These are phyloP conservation scores for Vannuccia rotundouncinata DNA, from an alignment of 2,888 invertebrate species.

Conservation along the genomic window DNA sequence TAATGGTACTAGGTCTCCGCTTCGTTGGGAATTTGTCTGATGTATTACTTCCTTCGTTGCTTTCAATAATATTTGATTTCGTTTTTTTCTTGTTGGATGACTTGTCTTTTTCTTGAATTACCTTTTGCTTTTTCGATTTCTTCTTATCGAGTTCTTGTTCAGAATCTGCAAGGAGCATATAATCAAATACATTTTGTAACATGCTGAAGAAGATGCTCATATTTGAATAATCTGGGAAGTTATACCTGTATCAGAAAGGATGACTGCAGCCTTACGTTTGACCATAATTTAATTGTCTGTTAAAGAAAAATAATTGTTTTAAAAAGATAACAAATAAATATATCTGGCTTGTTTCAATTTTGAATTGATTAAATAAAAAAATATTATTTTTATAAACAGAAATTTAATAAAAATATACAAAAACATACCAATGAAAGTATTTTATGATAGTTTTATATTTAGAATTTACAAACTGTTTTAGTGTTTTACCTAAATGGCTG, in stretches of 20 bases:
- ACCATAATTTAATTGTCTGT: neutral
- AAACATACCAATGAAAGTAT: too few species aligned
- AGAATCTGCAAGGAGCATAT: neutral
- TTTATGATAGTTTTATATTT: too few species aligned
- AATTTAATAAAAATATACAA: too few species aligned
- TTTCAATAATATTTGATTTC: neutral
- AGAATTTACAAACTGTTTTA: too few species aligned
- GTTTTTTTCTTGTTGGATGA: neutral
- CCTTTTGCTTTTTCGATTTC: neutral
- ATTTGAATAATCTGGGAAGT: neutral
- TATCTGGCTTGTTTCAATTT: too few species aligned
- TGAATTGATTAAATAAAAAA: too few species aligned
- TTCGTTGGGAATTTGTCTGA: neutral
- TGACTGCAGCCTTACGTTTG: neutral
- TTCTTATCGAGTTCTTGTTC: neutral
- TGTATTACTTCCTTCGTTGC: neutral
- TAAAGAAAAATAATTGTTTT: too few species aligned
- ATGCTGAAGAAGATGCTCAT: neutral
- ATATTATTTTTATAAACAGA: too few species aligned
- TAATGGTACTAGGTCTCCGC: too few species aligned
- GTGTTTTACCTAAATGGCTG: too few species aligned
- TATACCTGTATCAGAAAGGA: neutral
- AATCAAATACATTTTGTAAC: neutral
- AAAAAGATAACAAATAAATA: too few species aligned
- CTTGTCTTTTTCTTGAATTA: neutral